Conservation (phyloP, 2,888 invertebrate species). For the Drosophila lutescens region DNA sequence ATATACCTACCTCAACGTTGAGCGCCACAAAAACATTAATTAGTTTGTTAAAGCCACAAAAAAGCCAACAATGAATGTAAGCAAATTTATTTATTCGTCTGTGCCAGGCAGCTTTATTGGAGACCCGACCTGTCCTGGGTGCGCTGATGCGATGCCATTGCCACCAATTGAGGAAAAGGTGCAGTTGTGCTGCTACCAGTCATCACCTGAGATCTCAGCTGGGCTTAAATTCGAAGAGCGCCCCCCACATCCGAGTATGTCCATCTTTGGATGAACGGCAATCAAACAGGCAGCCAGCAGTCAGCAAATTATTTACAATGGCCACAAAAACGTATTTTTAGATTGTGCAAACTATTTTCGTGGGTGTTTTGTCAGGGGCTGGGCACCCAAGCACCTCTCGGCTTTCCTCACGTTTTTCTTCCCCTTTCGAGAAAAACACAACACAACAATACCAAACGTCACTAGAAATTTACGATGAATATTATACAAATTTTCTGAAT, state of each 20-base stretch:
- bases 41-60: conserved; percentile 59
- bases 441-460: conserved; percentile 49
- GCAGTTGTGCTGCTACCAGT: conserved; percentile 48
- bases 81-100: conserved; percentile 42
- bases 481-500: conserved; percentile 39
- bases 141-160: conserved; percentile 46
- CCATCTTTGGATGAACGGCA: conserved; percentile 46
- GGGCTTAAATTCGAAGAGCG: conserved; percentile 9
- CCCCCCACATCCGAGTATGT: conserved; percentile 27
- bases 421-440: conserved; percentile 33
- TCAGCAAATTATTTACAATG: conserved; percentile 45
- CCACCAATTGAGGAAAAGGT: conserved; percentile 67
- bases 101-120: conserved; percentile 40
- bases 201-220: conserved; percentile 27
- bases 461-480: conserved; percentile 31
- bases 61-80: conserved; percentile 35
- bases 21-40: conserved; percentile 58
- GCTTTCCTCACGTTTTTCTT: conserved; percentile 1
- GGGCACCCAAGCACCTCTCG: conserved; percentile 37
- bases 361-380: conserved; percentile 62
- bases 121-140: conserved; percentile 51
- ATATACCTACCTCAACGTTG: conserved; percentile 11
- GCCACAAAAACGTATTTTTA: conserved; percentile 46
- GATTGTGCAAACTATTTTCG: conserved; percentile 44
- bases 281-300: conserved; percentile 32